Base-by-base conservation (phyloP, 2,113 vertebrate species). In the Excalfactoria chinensis region DNA sequence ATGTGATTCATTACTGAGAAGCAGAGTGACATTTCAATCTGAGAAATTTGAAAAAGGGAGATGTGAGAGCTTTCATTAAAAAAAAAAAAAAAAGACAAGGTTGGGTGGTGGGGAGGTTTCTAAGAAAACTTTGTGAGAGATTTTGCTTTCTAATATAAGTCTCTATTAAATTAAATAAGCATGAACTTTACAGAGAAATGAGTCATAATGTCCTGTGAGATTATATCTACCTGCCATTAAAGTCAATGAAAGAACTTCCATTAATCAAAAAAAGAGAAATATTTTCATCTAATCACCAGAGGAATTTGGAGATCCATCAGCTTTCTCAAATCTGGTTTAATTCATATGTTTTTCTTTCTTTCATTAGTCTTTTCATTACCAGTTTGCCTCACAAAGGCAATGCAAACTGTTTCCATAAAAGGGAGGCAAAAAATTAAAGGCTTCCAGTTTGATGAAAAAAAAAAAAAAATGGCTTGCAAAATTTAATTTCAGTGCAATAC, bases 251-350 rank as follows among this genome's bases (percentile, higher is more conserved):
- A 91, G 82, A 85, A 77, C 56, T 81, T 91, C 30, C 26, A 93
- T 94, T 93, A 92, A 94, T 89, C 89, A 89, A 83, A 85, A 76
- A 90, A 84, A 55, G 46, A 77, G 25, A 96, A 95, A 92, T 92
- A 93, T 92, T 95, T 95, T 93, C 60, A 49, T 74, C 51, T 87
- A 89, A 70, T 93, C n/a, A 0, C 68, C 76, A 55, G 64, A 78
- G 30, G 15, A 94, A 89, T 30, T 30, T 80, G 53, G 89, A 37
- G 16, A 87, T 6, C 13, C 60, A 89, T 48, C 21, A 92, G 75
- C 67, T 87, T 87, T 87, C 77, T 74, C 26, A 76, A 51, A 13
- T 87, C 91, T 63, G 10, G 26, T 85, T 92, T 83, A 87, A 93
- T 92, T 92, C 56, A 28, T 51, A 32, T 34, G 22, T 41, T 83